phyloP scores from a whole-genome alignment of 2,888 invertebrate species.

The Pseudeuparius sepicola region DNA sequence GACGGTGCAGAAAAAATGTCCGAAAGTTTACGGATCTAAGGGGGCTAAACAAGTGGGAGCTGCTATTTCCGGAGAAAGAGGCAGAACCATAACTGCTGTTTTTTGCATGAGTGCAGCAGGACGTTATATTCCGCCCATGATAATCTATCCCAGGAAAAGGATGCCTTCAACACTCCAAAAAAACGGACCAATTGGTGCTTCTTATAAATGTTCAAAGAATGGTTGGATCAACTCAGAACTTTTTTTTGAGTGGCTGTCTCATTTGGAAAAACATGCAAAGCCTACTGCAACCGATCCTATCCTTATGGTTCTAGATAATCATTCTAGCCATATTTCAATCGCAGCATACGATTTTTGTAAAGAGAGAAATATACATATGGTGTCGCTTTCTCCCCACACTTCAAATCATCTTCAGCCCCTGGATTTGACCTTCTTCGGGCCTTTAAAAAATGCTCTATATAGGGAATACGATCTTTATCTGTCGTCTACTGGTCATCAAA shows the following conservation, averaged over 20 bases:
- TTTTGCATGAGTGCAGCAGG: conserved; percentile 16
- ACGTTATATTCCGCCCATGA: conserved; percentile 12
- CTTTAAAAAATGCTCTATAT: conserved; percentile 8
- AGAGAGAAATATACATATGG: too few species aligned
- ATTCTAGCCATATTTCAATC: conserved; percentile 11
- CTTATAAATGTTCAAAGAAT: background rate
- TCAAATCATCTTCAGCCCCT: conserved; percentile 12
- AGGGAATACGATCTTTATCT: conserved; percentile 18
- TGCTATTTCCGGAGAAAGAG: conserved; percentile 15
- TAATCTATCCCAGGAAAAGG: background rate
- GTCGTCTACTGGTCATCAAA: conserved; percentile 16
- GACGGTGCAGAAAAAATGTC: conserved; percentile 6
- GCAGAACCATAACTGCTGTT: conserved; percentile 13
- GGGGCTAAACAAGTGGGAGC: conserved; percentile 18
- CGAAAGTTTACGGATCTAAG: conserved; percentile 12
- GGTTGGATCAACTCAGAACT: conserved; percentile 6
- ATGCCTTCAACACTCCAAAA: conserved; percentile 7
- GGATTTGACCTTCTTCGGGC: conserved; percentile 12
- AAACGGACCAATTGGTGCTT: conserved; percentile 13
- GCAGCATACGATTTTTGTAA: conserved; percentile 14
- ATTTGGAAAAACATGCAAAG: too few species aligned
- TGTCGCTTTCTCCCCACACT: conserved; percentile 13
- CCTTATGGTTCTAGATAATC: conserved; percentile 10
- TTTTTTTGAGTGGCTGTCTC: conserved; percentile 13
- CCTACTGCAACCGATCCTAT: conserved; percentile 9